Evolutionary conservation across 2,888 invertebrate genomes (phyloP).

Genomic region (Entomobrya multifasciata): DNA sequence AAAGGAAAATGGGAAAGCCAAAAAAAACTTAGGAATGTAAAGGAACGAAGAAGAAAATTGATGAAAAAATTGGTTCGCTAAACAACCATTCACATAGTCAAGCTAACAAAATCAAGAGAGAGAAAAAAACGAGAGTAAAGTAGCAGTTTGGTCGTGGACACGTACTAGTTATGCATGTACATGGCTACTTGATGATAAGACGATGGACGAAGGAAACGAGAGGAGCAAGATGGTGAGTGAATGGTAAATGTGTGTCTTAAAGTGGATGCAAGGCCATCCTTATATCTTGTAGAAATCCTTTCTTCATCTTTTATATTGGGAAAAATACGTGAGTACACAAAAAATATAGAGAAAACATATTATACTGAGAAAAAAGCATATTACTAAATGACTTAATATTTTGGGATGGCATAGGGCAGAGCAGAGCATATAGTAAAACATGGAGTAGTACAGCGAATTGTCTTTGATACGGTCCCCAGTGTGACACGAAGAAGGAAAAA

Average conservation of each 20-base stretch:
- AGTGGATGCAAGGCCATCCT: conserved; percentile 51
- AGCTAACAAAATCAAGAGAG: not conserved
- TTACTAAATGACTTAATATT: too few relatives aligned
- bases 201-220: not conserved
- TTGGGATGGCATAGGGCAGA: too few relatives aligned
- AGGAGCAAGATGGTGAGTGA: conserved; percentile 3
- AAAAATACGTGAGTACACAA: too few relatives aligned
- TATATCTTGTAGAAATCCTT: not conserved
- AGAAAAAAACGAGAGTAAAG: not conserved
- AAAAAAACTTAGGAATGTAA: conserved; percentile 27
- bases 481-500: too few relatives aligned
- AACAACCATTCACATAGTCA: conserved; percentile 42
- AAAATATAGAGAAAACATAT: too few relatives aligned
- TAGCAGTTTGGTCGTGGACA: conserved; percentile 12
- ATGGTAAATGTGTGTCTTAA: not conserved
- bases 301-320: too few relatives aligned
- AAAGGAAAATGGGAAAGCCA: conserved; percentile 48
- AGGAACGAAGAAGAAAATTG: conserved; percentile 45
- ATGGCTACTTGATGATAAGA: conserved; percentile 2
- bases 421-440: too few relatives aligned
- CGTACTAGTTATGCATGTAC: conserved; percentile 48
- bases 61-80: conserved; percentile 56
- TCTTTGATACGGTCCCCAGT: too few relatives aligned
- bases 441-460: too few relatives aligned
- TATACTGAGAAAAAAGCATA: too few relatives aligned